phyloP scores from a whole-genome alignment of 2,797 vertebrate species.

The Staurois parvus region DNA sequence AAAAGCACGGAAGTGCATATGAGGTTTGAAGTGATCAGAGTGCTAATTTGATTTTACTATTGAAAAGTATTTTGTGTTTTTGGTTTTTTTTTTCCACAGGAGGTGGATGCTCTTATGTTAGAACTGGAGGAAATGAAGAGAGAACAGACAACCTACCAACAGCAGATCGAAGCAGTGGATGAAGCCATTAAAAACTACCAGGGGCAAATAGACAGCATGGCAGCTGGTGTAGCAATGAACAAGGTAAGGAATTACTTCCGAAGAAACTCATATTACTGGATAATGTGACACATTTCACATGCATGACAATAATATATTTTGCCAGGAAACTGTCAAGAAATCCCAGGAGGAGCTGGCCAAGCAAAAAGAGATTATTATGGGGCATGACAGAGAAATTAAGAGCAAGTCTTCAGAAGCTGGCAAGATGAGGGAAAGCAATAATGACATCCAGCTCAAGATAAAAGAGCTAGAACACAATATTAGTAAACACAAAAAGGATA shows the following conservation, averaged over 20 bases:
- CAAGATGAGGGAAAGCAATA: slow-evolving; percentile 82
- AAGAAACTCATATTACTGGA: neutral
- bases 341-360: slow-evolving; percentile 85
- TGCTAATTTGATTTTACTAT: no score
- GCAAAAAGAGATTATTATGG: slow-evolving; percentile 85
- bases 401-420: slow-evolving; percentile 79
- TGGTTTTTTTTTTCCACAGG: slow-evolving; percentile 73
- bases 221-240: slow-evolving; percentile 80
- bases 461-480: slow-evolving; percentile 90
- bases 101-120: slow-evolving; percentile 84
- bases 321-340: slow-evolving; percentile 84
- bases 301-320: neutral
- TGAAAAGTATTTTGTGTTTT: neutral
- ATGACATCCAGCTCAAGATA: slow-evolving; percentile 88
- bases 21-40: no score
- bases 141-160: slow-evolving; percentile 84
- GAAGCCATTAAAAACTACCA: slow-evolving; percentile 83
- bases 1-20: no score
- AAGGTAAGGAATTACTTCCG: slow-evolving; percentile 76
- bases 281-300: neutral
- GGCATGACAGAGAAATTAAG: slow-evolving; percentile 87
- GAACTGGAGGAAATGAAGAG: slow-evolving; percentile 88
- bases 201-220: slow-evolving; percentile 82
- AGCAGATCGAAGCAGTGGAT: slow-evolving; percentile 86
- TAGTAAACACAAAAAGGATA: slow-evolving; percentile 84